Conservation (phyloP, 1,140 invertebrate genomes). For the Ganaspis sp. region DNA sequence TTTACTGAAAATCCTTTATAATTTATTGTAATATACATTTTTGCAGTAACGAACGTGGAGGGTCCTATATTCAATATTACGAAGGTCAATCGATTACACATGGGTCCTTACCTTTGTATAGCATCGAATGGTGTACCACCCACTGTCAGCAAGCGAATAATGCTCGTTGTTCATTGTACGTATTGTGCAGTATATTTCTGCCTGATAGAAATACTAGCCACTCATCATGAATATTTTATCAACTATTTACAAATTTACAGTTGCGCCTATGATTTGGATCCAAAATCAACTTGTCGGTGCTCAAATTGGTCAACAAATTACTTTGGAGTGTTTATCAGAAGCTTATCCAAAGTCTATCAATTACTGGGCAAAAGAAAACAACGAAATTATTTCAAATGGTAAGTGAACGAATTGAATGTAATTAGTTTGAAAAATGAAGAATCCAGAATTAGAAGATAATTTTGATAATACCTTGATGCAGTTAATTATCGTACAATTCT, state of each 20-base stretch:
- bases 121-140: constrained; percentile 92
- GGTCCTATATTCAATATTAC: constrained; percentile 87
- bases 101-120: constrained; percentile 93
- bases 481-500: too few relatives aligned
- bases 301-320: constrained; percentile 83
- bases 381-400: constrained; percentile 87
- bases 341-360: constrained; percentile 92
- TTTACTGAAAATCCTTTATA: background rate
- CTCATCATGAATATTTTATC: background rate
- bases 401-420: too few relatives aligned
- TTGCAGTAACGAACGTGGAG: constrained; percentile 83
- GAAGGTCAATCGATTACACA: constrained; percentile 88
- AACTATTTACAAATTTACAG: constrained; percentile 69
- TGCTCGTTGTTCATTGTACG: constrained; percentile 92
- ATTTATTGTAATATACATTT: constrained; percentile 36
- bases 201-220: background rate
- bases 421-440: too few relatives aligned
- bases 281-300: constrained; percentile 89
- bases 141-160: constrained; percentile 91
- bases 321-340: constrained; percentile 89
- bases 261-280: constrained; percentile 89
- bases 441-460: too few relatives aligned
- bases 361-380: constrained; percentile 87
- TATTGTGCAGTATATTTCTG: constrained; percentile 59
- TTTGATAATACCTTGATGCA: too few relatives aligned